A percentile compares a stretch with the other conserved stretches of the same genome.
Evolutionary conservation across 2,113 vertebrate species (phyloP).

Genomic region (Phoxinus phoxinus): DNA sequence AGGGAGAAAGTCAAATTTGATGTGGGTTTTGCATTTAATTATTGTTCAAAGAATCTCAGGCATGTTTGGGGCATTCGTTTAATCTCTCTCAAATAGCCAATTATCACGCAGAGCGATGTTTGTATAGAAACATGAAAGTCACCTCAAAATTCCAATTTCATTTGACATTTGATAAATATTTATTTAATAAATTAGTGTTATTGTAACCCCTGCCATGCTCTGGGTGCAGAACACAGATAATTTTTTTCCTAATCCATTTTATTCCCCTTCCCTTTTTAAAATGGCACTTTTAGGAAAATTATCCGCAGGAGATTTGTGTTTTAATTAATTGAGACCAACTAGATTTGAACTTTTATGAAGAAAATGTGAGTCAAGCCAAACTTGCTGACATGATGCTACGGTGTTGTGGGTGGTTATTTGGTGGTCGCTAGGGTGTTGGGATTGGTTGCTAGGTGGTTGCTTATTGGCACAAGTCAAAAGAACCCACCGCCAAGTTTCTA

Average conservation of each 20-base stretch:
- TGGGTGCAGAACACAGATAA: background rate
- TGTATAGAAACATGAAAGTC: slow-evolving; percentile 28
- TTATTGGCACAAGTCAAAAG: background rate
- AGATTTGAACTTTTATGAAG: background rate
- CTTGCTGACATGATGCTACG: background rate
- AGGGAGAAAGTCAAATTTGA: slow-evolving; percentile 62
- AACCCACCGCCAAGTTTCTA: background rate
- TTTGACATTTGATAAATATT: slow-evolving; percentile 49
- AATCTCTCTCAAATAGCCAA: slow-evolving; percentile 51
- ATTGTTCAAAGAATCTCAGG: slow-evolving; percentile 47
- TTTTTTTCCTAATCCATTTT: slow-evolving; percentile 12
- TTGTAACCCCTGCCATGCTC: slow-evolving; percentile 7
- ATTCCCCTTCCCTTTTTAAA: background rate
- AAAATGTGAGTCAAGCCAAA: background rate
- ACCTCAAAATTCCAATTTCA: slow-evolving; percentile 29
- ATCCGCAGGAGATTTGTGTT: background rate
- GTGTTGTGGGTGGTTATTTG: no score
- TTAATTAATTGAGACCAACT: background rate
- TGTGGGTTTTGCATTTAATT: slow-evolving; percentile 59
- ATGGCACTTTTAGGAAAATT: background rate
- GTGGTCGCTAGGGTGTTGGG: no score
- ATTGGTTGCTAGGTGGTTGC: background rate
- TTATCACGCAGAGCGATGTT: slow-evolving; percentile 47
- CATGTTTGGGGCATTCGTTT: slow-evolving; percentile 42
- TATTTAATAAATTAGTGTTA: slow-evolving; percentile 31